phyloP scores from a whole-genome alignment of 35 echinoderm and acorn worm species.

The Chiridota heheva region DNA sequence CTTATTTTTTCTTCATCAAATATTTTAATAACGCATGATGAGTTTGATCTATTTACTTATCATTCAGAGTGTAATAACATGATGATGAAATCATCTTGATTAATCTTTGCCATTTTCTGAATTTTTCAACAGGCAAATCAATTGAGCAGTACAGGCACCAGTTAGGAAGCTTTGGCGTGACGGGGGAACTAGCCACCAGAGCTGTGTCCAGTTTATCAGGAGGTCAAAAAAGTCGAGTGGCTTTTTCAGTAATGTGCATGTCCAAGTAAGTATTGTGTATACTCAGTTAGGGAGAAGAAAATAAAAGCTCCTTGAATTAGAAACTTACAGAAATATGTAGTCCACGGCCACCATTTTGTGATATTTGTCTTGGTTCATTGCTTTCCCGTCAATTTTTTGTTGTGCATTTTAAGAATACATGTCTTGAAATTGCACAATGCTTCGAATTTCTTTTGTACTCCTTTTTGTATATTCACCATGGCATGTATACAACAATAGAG shows the following conservation, averaged over 20 bases:
- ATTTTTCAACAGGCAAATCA: slow-evolving; percentile 51
- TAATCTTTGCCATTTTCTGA: no score
- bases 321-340: background rate
- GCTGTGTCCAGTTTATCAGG: slow-evolving; percentile 87
- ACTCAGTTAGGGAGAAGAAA: background rate
- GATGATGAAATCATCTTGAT: no score
- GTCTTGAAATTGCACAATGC: no score
- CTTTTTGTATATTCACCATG: no score
- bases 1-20: no score
- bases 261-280: slow-evolving; percentile 79
- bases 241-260: slow-evolving; percentile 91
- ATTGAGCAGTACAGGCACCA: slow-evolving; percentile 77
- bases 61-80: no score
- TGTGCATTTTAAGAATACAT: slow-evolving; percentile 1
- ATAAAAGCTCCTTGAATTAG: background rate
- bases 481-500: no score
- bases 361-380: background rate
- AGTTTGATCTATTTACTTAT: no score
- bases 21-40: no score
- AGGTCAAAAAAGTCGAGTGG: slow-evolving; percentile 97
- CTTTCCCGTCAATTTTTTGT: background rate
- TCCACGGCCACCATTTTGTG: background rate
- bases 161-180: slow-evolving; percentile 87
- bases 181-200: slow-evolving; percentile 84
- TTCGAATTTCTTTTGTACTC: no score